Evolutionary conservation across 2,797 vertebrate genomes (phyloP).

Genomic region (Chiroxiphia lanceolata): DNA sequence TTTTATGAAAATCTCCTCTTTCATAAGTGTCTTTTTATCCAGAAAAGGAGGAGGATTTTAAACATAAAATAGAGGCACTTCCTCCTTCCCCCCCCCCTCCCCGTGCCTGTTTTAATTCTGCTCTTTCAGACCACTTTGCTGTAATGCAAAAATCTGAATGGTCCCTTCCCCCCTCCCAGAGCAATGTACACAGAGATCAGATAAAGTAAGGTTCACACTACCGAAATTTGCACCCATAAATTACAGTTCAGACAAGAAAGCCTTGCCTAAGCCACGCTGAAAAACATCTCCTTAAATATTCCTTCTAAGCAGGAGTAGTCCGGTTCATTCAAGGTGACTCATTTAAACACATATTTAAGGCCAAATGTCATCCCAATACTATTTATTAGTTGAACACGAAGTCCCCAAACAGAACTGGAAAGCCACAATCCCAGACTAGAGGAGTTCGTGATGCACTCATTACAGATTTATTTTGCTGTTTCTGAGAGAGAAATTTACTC

Average conservation of each 20-base stretch:
- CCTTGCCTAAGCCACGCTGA: background rate
- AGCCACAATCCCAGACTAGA: background rate
- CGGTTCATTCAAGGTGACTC: conserved; percentile 5
- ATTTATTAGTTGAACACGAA: conserved; percentile 1
- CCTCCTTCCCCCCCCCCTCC: too few relatives aligned
- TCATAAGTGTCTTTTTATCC: background rate
- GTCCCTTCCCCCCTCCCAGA: background rate
- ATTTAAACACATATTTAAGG: conserved; percentile 14
- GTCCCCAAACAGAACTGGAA: background rate
- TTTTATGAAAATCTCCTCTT: background rate
- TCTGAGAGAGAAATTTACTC: background rate
- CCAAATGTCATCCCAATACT: background rate
- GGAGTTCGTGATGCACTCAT: background rate
- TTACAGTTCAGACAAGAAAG: background rate
- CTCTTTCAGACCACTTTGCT: background rate
- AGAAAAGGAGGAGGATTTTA: background rate
- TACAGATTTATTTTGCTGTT: background rate
- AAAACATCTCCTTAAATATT: conserved; percentile 15
- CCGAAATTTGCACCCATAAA: conserved; percentile 24
- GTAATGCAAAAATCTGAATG: background rate
- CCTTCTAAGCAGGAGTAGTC: background rate
- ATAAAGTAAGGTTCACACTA: background rate
- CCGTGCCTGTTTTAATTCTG: background rate
- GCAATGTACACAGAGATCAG: background rate
- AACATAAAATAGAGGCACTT: background rate